phyloP scores from a whole-genome alignment of 1,140 invertebrate genomes.

The Pseudoatta argentina region DNA sequence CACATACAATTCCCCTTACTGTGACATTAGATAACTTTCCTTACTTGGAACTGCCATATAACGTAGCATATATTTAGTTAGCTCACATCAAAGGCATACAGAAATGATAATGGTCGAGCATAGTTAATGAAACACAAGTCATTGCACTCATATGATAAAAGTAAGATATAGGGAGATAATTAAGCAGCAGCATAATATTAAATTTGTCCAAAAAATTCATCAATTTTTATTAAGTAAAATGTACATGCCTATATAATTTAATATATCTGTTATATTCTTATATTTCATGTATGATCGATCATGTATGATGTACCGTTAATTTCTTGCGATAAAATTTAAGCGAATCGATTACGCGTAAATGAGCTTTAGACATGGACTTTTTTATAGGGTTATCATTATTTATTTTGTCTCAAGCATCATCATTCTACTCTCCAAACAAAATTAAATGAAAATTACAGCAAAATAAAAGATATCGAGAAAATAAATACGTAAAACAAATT shows the following conservation, averaged over 20 bases:
- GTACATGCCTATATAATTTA: background rate
- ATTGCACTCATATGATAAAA: conserved; percentile 24
- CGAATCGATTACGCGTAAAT: conserved; percentile 17
- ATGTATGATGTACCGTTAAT: conserved; percentile 7
- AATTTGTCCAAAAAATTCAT: background rate
- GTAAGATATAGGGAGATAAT: conserved; percentile 5
- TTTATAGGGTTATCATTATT: conserved; percentile 7
- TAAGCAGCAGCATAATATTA: conserved; percentile 7
- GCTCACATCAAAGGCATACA: conserved; percentile 37
- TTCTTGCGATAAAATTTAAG: conserved; percentile 17
- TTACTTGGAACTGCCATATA: conserved; percentile 4
- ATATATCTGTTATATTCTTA: conserved; percentile 11
- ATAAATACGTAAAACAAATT: background rate
- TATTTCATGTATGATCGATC: background rate
- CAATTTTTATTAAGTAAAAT: conserved; percentile 7
- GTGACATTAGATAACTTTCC: background rate
- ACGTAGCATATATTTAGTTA: conserved; percentile 33
- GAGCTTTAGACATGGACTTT: background rate
- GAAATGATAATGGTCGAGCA: conserved; percentile 36
- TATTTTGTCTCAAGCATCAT: conserved; percentile 28
- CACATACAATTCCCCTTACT: background rate
- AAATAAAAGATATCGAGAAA: conserved; percentile 3
- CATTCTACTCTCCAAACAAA: conserved; percentile 18
- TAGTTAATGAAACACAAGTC: conserved; percentile 41
- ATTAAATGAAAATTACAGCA: background rate